Base-by-base conservation (phyloP, 2,797 vertebrate species). In the Anguilla obscura region DNA sequence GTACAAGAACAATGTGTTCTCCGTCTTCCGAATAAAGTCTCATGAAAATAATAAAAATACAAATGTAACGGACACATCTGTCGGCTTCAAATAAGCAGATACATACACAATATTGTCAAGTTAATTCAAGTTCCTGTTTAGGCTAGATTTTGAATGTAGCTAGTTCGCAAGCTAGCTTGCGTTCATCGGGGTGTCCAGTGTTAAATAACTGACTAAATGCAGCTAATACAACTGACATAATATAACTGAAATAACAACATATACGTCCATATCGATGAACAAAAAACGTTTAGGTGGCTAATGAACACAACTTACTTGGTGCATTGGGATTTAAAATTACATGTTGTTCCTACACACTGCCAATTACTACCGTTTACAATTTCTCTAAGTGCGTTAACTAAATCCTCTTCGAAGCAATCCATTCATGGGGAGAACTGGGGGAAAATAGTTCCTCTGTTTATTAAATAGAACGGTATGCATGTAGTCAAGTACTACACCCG, bases 11-110 rank as follows among this genome's bases (percentile, higher is more conserved):
- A 21, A 95, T 86, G 89, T 95, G 93, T 79, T 94, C 92, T 27
- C 94, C 94, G 85, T 95, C 94, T 1, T 94, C 93, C 4, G 94
- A 94, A 89, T 93, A 95, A 56, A 95, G 88, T 87, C 94, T 95
- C 40, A 33, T 7, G 76, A 50, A 50, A 88, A 40, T 3, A 69
- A 10, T 40, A 7, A 18, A 45, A 79, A 40, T 79, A 79, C 33
- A 79, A 18, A 74, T 82, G 6, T n/a, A 40, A 40, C 30, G 3
- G 10, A 82, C 30, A 74, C 71, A 74, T 33, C 27, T 80, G 2
- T 52, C 36, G 6, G 21, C 6, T 30, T 76, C 71, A 16, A 76
- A 76, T 69, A 27, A 27, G 63, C n/a, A 24, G 24, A 69, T 69
- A 69, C 10, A 52, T 63, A 76, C 71, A 79, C 36, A 14, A 79